Base-by-base conservation (phyloP, 2,113 vertebrate genomes). In the Oreochromis tanganicae region DNA sequence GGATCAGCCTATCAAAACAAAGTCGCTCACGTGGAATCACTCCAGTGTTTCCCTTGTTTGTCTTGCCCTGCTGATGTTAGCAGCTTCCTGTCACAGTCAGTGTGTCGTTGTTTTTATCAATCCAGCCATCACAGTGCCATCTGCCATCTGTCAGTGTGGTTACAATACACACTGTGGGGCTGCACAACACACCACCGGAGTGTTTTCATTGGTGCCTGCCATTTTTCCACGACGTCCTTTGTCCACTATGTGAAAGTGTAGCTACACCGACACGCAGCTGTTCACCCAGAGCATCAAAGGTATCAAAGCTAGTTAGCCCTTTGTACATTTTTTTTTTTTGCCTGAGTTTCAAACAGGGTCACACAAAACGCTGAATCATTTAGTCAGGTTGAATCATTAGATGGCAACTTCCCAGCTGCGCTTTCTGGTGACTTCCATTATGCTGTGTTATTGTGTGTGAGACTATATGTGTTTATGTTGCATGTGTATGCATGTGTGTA, bases 361-460 rank as follows among this genome's bases (percentile, higher is more conserved):
- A 87, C 82, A 38, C 80, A 92, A 93, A 95, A 85, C 5, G 95
- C 95, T 95, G 95, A 94, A 93, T 96, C 95, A 95, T 90, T 88
- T 89, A 87, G 81, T 88, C 88, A 89, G 83, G 63, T 89, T 86
- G 85, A 93, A 93, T 95, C 90, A 92, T 66, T 84, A 38, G 16
- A 68, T 94, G 93, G 94, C 91, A 92, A 86, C 90, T 91, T 86
- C 93, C 90, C 94, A 94, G 86, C 54, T 38, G 84, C 80, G 50
- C 78, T 91, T 17, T 68, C 83, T 66, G 82, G 85, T 21, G 13
- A 79, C 75, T 90, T 88, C 87, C 29, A 75, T 52, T 88, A 81
- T 82, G 79, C 16, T 6, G 36, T 92, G 52, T 38, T 87, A 29
- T 68, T 80, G 36, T 89, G 55, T 61, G 73, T 29, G 41, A 52